These are phyloP conservation scores for Pseudorhombus dupliciocellatus DNA, from an alignment of 2,113 vertebrate species.

Conservation along the genomic window DNA sequence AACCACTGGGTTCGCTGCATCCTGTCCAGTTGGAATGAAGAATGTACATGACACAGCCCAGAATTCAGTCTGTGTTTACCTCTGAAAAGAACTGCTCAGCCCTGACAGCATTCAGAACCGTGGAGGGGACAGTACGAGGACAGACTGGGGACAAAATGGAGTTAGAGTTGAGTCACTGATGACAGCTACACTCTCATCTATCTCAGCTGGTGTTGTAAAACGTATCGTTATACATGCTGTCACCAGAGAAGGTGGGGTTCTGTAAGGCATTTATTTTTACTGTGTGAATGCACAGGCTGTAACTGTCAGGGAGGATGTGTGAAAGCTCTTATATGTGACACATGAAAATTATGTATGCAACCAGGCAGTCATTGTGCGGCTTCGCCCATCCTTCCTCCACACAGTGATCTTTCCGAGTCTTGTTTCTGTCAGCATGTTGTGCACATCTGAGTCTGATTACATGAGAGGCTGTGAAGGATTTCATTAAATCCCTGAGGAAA, in stretches of 20 bases:
- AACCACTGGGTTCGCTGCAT: conserved; percentile 1
- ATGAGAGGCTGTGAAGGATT: conserved; percentile 1
- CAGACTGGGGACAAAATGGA: not conserved
- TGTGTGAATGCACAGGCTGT: not conserved
- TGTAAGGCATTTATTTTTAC: too few species aligned
- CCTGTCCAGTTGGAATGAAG: conserved; percentile 2
- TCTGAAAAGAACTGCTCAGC: conserved; percentile 3
- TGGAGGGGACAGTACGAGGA: not conserved
- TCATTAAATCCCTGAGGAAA: conserved; percentile 15
- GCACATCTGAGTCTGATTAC: conserved; percentile 18
- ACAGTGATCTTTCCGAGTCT: not conserved
- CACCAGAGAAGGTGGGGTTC: not conserved
- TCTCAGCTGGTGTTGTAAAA: not conserved
- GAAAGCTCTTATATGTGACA: not conserved
- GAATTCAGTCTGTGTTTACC: conserved; percentile 1
- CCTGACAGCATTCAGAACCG: not conserved
- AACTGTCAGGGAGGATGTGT: not conserved
- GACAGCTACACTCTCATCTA: not conserved
- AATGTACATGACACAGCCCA: not conserved
- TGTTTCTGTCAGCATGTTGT: conserved; percentile 1
- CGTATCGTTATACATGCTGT: not conserved
- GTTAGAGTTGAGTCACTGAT: not conserved
- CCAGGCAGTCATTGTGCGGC: not conserved
- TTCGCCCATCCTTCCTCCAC: not conserved
- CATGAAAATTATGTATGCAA: not conserved